Evolutionary conservation across 1,140 invertebrate species (phyloP).

Genomic region (Rhopalosiphum padi): DNA sequence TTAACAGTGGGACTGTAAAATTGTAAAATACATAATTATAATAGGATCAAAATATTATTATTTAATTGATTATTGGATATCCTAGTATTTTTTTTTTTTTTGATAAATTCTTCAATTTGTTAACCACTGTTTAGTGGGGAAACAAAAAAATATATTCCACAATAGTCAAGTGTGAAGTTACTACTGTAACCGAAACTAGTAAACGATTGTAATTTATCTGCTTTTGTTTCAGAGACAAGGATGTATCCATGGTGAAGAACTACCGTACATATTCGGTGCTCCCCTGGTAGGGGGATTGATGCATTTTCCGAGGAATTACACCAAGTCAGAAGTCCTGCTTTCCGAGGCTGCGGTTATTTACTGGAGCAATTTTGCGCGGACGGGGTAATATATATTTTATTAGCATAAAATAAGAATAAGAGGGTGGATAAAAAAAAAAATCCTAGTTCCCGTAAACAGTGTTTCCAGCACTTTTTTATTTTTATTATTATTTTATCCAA

Average conservation of each 20-base stretch:
- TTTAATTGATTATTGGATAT: background rate
- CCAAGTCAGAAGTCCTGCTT: constrained; percentile 84
- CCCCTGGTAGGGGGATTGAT: constrained; percentile 81
- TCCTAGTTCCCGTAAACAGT: background rate
- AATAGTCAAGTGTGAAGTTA: background rate
- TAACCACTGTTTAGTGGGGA: background rate
- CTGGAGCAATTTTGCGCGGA: constrained; percentile 95
- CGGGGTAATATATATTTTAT: constrained; percentile 75
- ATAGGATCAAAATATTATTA: background rate
- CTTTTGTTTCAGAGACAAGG: constrained; percentile 73
- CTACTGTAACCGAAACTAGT: background rate
- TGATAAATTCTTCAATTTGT: background rate
- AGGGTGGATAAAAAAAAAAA: background rate
- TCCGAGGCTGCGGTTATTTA: constrained; percentile 93
- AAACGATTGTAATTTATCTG: background rate
- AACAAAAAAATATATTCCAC: background rate
- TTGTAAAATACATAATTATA: background rate
- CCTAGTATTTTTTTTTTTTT: no score
- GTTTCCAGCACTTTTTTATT: background rate
- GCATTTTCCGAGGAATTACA: constrained; percentile 84
- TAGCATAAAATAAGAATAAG: constrained; percentile 42
- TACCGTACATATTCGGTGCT: constrained; percentile 88
- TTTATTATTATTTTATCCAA: background rate
- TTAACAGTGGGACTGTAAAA: background rate
- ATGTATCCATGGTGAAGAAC: constrained; percentile 90